Base-by-base conservation (phyloP, 2,113 vertebrate species). In the Taxidea taxus region DNA sequence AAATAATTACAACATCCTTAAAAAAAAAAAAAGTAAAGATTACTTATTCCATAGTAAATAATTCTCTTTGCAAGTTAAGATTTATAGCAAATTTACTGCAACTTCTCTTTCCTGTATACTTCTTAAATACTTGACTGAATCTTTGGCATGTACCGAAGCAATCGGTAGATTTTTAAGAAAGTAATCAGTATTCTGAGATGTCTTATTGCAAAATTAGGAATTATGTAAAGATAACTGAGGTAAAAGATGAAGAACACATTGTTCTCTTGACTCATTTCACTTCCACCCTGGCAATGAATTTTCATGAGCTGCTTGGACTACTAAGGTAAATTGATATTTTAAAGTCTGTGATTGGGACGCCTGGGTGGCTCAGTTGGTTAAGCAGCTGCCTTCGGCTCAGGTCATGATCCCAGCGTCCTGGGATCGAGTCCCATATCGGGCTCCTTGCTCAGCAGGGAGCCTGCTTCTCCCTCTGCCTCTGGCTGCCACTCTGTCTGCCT, bases 281-380 rank as follows among this genome's bases (percentile, higher is more conserved):
- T 84, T 93, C 54, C 87, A 89, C 34, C 66, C 10, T 80, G 62
- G 80, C 44, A 97, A 88, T 90, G 62, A 94, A 96, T 97, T 95
- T 97, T 95, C 34, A 94, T 95, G 42, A 90, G 29, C 49, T 94
- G 31, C n/a, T 97, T 92, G 70, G 81, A 68, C 85, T 89, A 58
- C 95, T 92, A 85, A 95, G 29, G 93, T 92, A 95, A 98, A 97
- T 72, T 97, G 80, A 62, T 96, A 80, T 92, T 95, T 95, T 93
- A 78, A 96, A 87, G n/a, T 92, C 64, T 64, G 20, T 97, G 81
- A 80, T 97, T 97, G 75, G n/a, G n/a, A n/a, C n/a, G n/a, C n/a
- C n/a, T n/a, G n/a, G n/a, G n/a, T n/a, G n/a, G n/a, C n/a, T n/a
- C n/a, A n/a, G n/a, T n/a, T n/a, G n/a, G n/a, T n/a, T n/a, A n/a